A percentile compares a stretch with the other conserved stretches of the same genome.
Conservation (phyloP, 2,113 vertebrate genomes). For the Theristicus caerulescens region DNA sequence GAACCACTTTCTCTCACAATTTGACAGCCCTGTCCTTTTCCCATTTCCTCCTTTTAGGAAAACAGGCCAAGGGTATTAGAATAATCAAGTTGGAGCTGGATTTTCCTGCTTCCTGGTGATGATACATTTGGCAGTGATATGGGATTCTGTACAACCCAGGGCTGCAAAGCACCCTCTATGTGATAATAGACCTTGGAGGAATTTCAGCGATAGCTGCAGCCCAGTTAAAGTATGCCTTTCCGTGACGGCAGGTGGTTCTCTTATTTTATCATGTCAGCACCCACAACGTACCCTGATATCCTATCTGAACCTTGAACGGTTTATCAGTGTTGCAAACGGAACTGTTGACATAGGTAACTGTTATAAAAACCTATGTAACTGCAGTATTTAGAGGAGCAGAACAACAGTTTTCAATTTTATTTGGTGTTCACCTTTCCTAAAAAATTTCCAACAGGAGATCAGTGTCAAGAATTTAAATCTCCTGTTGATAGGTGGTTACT, state of each 20-base stretch:
- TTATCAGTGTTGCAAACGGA: constrained; percentile 13
- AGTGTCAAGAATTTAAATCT: not conserved
- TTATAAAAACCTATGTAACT: not conserved
- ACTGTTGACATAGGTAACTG: not conserved
- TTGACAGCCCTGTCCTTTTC: not conserved
- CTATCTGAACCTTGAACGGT: not conserved
- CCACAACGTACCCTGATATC: not conserved
- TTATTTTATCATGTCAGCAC: constrained; percentile 39
- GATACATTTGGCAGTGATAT: not conserved
- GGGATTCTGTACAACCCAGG: not conserved
- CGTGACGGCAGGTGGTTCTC: not conserved
- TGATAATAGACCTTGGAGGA: not conserved
- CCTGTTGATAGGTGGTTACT: not conserved
- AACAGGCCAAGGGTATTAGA: not conserved
- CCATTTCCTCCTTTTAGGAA: not conserved
- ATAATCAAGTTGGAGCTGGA: not conserved
- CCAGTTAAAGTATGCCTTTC: constrained; percentile 6
- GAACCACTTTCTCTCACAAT: not conserved
- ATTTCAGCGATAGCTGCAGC: constrained; percentile 48
- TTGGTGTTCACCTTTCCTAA: not conserved
- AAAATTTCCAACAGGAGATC: not conserved
- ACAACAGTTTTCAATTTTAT: not conserved
- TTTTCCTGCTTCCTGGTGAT: not conserved
- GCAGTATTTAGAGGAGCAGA: not conserved
- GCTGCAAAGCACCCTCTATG: not conserved